A percentile compares a stretch with the other conserved stretches of the same genome.
Evolutionary conservation across 1,140 invertebrate genomes (phyloP).

Genomic region (Phocides pigmalion): DNA sequence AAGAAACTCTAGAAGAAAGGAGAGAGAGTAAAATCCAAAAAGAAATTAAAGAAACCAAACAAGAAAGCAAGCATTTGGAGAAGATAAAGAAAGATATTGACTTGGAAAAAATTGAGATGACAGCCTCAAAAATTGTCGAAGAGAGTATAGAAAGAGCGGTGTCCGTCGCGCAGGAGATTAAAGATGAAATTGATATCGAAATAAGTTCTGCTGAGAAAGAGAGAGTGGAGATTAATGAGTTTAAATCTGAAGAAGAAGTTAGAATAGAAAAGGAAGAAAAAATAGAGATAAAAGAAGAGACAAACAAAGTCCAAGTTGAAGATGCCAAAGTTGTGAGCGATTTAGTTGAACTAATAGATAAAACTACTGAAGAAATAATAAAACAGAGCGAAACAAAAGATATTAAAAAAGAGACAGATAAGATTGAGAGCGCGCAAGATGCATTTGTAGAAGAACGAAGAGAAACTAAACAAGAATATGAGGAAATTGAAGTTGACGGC

Average conservation of each 20-base stretch:
- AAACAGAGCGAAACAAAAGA: slow-evolving; percentile 19
- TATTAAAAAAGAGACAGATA: slow-evolving; percentile 34
- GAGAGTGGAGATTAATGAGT: slow-evolving; percentile 10
- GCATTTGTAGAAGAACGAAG: slow-evolving; percentile 33
- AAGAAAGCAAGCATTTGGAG: slow-evolving; percentile 41
- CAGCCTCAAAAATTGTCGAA: slow-evolving; percentile 40
- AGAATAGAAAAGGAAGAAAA: slow-evolving; percentile 8
- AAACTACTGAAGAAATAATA: slow-evolving; percentile 28
- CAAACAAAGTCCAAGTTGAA: slow-evolving; percentile 9
- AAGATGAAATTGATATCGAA: slow-evolving; percentile 26
- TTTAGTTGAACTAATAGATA: slow-evolving; percentile 24
- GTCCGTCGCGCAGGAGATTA: slow-evolving; percentile 28
- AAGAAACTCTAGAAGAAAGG: slow-evolving; percentile 24
- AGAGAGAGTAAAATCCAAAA: slow-evolving; percentile 26
- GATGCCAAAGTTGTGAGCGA: slow-evolving; percentile 19
- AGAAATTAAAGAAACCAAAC: slow-evolving; percentile 34
- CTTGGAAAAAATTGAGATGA: slow-evolving; percentile 59
- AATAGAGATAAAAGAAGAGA: slow-evolving; percentile 19
- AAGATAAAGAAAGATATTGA: slow-evolving; percentile 54
- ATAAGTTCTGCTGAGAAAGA: neutral
- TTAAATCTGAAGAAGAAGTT: slow-evolving; percentile 14
- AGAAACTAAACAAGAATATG: slow-evolving; percentile 36
- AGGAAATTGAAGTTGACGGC: slow-evolving; percentile 41
- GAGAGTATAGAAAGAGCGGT: slow-evolving; percentile 34
- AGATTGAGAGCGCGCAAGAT: slow-evolving; percentile 33